Conservation (phyloP, 1,140 invertebrate species). For the Adelges cooleyi region DNA sequence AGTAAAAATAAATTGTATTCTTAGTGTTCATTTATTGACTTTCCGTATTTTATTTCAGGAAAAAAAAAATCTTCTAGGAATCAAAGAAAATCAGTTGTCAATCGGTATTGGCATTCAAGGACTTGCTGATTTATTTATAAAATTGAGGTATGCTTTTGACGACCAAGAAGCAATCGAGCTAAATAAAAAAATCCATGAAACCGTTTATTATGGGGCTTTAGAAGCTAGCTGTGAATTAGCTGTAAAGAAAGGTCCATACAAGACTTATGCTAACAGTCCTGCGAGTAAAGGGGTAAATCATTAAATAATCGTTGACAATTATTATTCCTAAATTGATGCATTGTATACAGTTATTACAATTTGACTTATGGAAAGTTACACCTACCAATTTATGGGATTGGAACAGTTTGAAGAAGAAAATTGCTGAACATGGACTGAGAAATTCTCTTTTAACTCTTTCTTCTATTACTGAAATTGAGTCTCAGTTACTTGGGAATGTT, state of each 20-base stretch:
- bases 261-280: constrained; percentile 82
- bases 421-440: constrained; percentile 78
- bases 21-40: no score
- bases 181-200: constrained; percentile 97
- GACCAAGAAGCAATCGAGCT: constrained; percentile 71
- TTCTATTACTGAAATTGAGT: constrained; percentile 98
- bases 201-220: constrained; percentile 89
- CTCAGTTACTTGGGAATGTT: constrained; percentile 98
- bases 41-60: background rate
- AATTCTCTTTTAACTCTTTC: constrained; percentile 94
- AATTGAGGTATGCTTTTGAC: constrained; percentile 89
- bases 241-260: constrained; percentile 71
- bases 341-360: constrained; percentile 63
- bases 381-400: constrained; percentile 87
- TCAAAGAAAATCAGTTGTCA: constrained; percentile 86
- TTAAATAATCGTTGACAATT: no score
- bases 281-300: constrained; percentile 66
- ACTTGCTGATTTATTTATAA: constrained; percentile 89
- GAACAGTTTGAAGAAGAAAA: constrained; percentile 71
- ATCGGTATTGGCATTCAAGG: constrained; percentile 96
- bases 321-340: constrained; percentile 24
- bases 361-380: constrained; percentile 93
- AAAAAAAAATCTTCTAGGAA: constrained; percentile 47
- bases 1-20: background rate
- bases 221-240: constrained; percentile 95